Conservation (phyloP, 2,113 vertebrate species). For the Nesoenas mayeri region DNA sequence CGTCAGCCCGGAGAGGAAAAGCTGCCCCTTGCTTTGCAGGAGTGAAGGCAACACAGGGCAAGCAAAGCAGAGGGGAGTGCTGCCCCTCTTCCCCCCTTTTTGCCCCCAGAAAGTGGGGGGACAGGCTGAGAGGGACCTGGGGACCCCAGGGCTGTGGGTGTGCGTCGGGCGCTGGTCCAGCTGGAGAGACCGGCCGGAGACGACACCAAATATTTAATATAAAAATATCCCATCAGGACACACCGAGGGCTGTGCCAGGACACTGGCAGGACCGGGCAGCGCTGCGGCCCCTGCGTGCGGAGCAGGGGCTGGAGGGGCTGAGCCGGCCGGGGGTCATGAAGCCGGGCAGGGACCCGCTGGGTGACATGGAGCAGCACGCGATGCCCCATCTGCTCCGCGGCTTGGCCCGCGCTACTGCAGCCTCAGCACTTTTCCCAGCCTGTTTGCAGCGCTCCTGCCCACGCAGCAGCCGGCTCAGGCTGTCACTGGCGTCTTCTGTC, state of each 20-base stretch:
- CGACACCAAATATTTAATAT: background rate
- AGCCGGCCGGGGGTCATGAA: accelerated
- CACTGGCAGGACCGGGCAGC: background rate
- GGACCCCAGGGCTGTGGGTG: background rate
- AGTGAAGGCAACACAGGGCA: background rate
- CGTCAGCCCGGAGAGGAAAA: background rate
- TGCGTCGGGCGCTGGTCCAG: background rate
- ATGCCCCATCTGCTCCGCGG: background rate
- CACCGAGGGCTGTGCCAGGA: background rate
- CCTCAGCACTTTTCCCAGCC: background rate
- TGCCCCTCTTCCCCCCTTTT: background rate
- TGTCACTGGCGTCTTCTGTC: background rate
- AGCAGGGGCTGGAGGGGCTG: background rate
- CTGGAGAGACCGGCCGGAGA: background rate
- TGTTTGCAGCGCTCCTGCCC: background rate
- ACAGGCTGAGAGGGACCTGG: background rate
- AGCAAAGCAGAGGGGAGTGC: background rate
- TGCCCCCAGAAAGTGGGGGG: background rate
- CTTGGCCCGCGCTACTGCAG: background rate
- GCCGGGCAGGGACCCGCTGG: background rate
- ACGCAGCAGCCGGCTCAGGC: accelerated
- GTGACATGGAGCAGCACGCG: background rate
- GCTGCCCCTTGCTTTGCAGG: background rate
- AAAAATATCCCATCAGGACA: background rate
- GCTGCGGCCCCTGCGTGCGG: accelerated